These are phyloP conservation scores for Centropus unirufus DNA, from an alignment of 2,113 vertebrate genomes.

Conservation along the genomic window DNA sequence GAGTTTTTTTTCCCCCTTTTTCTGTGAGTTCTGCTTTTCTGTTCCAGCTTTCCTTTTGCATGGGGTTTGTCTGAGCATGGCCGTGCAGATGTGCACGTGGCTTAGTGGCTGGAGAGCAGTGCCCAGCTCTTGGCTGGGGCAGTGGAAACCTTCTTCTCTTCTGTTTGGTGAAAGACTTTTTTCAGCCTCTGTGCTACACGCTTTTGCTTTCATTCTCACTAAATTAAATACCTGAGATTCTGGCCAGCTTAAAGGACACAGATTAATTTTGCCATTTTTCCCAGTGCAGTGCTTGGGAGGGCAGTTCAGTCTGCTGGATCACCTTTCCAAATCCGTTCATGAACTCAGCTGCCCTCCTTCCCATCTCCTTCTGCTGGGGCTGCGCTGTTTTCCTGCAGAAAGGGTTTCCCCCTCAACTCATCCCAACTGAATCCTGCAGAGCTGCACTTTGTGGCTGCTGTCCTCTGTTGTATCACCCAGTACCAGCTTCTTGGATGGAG, in stretches of 20 bases:
- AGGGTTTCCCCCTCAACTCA: fast-evolving
- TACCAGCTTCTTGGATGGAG: background rate
- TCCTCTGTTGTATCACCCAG: fast-evolving
- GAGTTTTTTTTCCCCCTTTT: background rate
- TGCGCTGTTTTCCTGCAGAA: fast-evolving
- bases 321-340: background rate
- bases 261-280: background rate
- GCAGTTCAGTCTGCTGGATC: background rate
- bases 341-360: background rate
- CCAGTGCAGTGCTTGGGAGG: background rate
- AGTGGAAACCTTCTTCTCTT: background rate
- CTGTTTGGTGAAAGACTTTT: background rate
- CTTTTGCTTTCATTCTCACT: constrained; percentile 6
- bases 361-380: background rate
- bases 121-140: fast-evolving
- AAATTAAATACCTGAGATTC: background rate
- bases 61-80: background rate
- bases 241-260: fast-evolving
- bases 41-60: background rate
- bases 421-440: background rate
- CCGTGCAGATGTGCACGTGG: fast-evolving
- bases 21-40: background rate
- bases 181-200: fast-evolving
- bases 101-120: fast-evolving
- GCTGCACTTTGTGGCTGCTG: background rate